Conservation (phyloP, 2,797 vertebrate species). For the Rallus crepitans region DNA sequence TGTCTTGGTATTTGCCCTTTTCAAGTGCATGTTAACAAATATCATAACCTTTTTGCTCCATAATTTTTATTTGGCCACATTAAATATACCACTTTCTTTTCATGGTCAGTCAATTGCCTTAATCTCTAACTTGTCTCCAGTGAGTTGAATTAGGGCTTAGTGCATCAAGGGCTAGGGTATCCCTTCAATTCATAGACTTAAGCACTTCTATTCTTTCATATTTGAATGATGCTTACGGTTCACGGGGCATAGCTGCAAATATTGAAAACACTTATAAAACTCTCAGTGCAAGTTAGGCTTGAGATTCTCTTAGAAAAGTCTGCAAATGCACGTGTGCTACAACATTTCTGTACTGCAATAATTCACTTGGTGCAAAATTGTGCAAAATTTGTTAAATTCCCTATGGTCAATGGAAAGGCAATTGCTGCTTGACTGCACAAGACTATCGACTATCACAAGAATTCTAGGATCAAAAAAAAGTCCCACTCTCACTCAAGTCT, state of each 20-base stretch:
- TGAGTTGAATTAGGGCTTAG: neutral
- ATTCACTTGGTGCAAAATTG: neutral
- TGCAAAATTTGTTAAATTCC: neutral
- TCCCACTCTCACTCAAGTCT: neutral
- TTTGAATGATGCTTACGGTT: neutral
- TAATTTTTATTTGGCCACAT: conserved; percentile 3
- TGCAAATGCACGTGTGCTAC: neutral
- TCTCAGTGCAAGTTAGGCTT: neutral
- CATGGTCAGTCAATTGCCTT: neutral
- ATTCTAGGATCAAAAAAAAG: neutral
- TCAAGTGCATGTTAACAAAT: conserved; percentile 18
- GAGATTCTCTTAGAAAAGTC: neutral
- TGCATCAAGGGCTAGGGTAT: neutral
- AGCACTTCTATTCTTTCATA: neutral
- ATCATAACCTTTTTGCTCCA: conserved; percentile 18
- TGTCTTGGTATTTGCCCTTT: neutral
- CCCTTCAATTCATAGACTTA: neutral
- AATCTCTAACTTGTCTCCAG: neutral
- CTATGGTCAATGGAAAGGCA: neutral
- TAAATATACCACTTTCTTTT: neutral
- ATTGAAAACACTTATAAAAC: neutral
- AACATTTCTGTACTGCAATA: neutral
- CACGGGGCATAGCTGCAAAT: neutral
- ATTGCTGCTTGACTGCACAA: neutral
- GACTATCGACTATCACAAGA: neutral